Evolutionary conservation across 92 coral and sea anemone genomes (phyloP), one percentile per base, ranked within the genome.

Genomic region (Phymanthus crucifer): DNA sequence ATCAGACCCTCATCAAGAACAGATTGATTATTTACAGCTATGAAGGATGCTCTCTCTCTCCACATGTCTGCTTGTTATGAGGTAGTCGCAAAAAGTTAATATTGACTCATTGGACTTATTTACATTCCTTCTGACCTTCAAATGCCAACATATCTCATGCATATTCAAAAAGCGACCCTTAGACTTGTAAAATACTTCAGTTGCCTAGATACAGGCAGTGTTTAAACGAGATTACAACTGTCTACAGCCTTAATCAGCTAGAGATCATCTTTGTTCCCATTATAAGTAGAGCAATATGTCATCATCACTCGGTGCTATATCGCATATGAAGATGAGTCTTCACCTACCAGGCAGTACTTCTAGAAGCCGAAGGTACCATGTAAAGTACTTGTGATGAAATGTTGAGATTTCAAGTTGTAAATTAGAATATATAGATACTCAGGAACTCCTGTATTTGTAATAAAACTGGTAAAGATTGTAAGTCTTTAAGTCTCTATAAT

Each of bases 291-390:
- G 27, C 2, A 61, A 61, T 61, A 61, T 61, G 68, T 61, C 68
- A 61, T 38, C 82, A 3, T 78, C 64, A 0, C 46, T 78, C 18
- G 33, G 65, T 37, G 83, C 68, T 17, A 72, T 80, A 50, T 71
- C 78, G 19, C 69, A 72, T 37, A 27, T 80, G n/a, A 80, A 80
- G 61, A 82, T 73, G 79, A 82, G 88, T 74, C 82, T 87, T 10
- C 85, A 87, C 47, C 52, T 83, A 32, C 88, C 91, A 31, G 83
- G 85, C 3, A 31, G 71, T 76, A 27, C 76, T 24, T 33, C 82
- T 0, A 78, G 74, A 66, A 31, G 73, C 70, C 80, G 89, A 66
- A 79, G 85, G 89, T 80, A 82, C 40, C 54, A 52, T 31, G 27
- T 56, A 27, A 14, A 21, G 18, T 17, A 32, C 21, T 11, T 56